Percentiles rank a stretch among this genome's conserved stretches.
These are phyloP conservation scores for Otus sunia DNA, from an alignment of 2,113 vertebrate genomes.

Conservation along the genomic window DNA sequence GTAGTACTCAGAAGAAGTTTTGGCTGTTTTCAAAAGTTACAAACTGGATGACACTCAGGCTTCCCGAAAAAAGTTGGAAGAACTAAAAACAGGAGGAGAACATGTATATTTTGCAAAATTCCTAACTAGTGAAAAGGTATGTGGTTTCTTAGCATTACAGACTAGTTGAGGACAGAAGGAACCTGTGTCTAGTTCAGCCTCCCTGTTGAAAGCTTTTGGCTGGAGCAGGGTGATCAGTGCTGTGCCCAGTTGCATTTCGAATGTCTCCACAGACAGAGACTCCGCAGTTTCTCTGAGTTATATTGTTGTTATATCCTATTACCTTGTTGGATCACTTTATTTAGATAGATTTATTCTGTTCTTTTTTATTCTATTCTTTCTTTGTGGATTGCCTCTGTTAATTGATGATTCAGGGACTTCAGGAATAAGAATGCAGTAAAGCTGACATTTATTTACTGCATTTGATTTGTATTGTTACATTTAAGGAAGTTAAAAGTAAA, in stretches of 20 bases:
- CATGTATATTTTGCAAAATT: slow-evolving; percentile 99
- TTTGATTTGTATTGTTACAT: background rate
- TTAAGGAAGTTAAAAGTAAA: background rate
- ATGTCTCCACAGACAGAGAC: background rate
- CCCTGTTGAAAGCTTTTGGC: background rate
- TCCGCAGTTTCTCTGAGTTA: background rate
- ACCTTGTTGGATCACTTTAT: background rate
- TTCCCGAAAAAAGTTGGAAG: slow-evolving; percentile 92
- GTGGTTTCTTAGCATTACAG: background rate
- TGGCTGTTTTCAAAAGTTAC: slow-evolving; percentile 97
- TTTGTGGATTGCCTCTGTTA: background rate
- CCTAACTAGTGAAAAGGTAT: slow-evolving; percentile 97
- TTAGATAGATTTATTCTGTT: background rate
- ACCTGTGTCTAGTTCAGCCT: background rate
- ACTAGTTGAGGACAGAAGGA: background rate
- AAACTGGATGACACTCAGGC: slow-evolving; percentile 97
- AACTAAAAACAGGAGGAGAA: slow-evolving; percentile 89
- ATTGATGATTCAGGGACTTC: background rate
- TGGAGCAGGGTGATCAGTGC: background rate
- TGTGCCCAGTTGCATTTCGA: background rate
- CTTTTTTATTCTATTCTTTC: background rate
- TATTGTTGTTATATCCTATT: background rate
- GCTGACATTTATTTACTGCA: background rate
- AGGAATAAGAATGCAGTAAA: background rate
- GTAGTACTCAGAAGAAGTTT: slow-evolving; percentile 94